These are phyloP conservation scores for Hippasteria phrygiana DNA, from an alignment of 53 echinoderm and acorn worm genomes.

Conservation along the genomic window DNA sequence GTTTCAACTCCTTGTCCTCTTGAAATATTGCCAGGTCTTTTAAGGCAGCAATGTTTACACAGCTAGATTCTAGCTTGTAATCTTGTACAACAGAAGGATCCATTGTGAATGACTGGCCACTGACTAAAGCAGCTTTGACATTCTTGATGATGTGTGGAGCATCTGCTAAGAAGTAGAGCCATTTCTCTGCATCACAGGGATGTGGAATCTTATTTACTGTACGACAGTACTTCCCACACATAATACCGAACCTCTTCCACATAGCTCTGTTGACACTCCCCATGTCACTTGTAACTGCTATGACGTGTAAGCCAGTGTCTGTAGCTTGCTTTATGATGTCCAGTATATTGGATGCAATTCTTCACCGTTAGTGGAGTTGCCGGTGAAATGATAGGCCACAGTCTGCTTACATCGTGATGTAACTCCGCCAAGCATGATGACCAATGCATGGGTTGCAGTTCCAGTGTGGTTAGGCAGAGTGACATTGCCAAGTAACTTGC, in stretches of 20 bases:
- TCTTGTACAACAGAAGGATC: slow-evolving; percentile 21
- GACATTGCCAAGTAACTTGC: slow-evolving; percentile 62
- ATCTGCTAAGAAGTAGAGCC: slow-evolving; percentile 74
- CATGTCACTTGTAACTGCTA: slow-evolving; percentile 80
- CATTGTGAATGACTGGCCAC: slow-evolving; percentile 52
- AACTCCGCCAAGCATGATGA: slow-evolving; percentile 74
- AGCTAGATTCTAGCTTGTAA: slow-evolving; percentile 33
- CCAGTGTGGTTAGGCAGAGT: slow-evolving; percentile 73
- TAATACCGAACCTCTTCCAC: slow-evolving; percentile 70
- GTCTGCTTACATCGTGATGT: slow-evolving; percentile 80
- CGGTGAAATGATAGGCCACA: slow-evolving; percentile 77
- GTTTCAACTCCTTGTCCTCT: slow-evolving; percentile 63
- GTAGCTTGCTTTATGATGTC: slow-evolving; percentile 64
- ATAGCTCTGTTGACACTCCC: slow-evolving; percentile 76
- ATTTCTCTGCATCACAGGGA: slow-evolving; percentile 34
- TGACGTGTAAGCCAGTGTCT: slow-evolving; percentile 64
- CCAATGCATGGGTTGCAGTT: slow-evolving; percentile 74
- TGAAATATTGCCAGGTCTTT: slow-evolving; percentile 71
- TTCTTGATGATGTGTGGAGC: slow-evolving; percentile 75
- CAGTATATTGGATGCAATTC: slow-evolving; percentile 63
- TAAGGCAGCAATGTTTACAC: slow-evolving; percentile 29
- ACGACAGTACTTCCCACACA: slow-evolving; percentile 32
- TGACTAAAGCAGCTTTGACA: slow-evolving; percentile 74
- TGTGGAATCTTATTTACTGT: slow-evolving; percentile 67
- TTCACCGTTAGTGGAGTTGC: slow-evolving; percentile 67